Base-by-base conservation (phyloP, 2,113 vertebrate species). In the Balaenoptera acutorostrata region DNA sequence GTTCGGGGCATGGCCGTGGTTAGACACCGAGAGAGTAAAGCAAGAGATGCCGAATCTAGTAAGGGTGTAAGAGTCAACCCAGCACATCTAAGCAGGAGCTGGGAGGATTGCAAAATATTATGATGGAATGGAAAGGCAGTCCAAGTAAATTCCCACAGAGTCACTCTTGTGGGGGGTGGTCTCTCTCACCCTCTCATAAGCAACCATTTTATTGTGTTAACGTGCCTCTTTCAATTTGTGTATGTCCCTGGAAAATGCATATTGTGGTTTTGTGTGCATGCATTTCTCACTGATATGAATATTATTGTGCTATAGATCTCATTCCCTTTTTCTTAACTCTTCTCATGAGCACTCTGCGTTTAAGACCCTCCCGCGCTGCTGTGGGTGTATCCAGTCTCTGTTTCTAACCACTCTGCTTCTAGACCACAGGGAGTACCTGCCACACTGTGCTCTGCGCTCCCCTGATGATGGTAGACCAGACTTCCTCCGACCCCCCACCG, bases 401-500 rank as follows among this genome's bases (percentile, higher is more conserved):
- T 18, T 41, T n/a, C 78, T 89, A 72, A 63, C 14, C 66, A 75
- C n/a, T 52, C 71, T 33, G 44, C 49, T 77, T 77, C 44, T 2
- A 55, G 49, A 33, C 81, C 61, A 13, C 5, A 3, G 25, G 5
- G 18, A 95, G 68, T 59, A 90, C 6, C 52, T 8, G 5, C 13
- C n/a, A 75, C n/a, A 4, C 3, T 29, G 59, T 6, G 21, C 36
- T 23, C 1, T 36, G 8, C 4, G 12, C 1, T 4, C 15, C 8
- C 25, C 29, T 8, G 14, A 55, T 31, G 7, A 75, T 3, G 21
- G 8, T 5, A 23, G 74, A 78, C 63, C 33, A 55, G 33, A 66
- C 27, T 39, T 46, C 75, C 41, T 95, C 75, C 66, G 81, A 21
- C 29, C 49, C 64, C 17, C 52, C 49, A 29, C 68, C 41, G 8